Evolutionary conservation across 2,888 invertebrate species (phyloP), one percentile per base, ranked within the genome.

Genomic region (Eupithecia pulchellata): DNA sequence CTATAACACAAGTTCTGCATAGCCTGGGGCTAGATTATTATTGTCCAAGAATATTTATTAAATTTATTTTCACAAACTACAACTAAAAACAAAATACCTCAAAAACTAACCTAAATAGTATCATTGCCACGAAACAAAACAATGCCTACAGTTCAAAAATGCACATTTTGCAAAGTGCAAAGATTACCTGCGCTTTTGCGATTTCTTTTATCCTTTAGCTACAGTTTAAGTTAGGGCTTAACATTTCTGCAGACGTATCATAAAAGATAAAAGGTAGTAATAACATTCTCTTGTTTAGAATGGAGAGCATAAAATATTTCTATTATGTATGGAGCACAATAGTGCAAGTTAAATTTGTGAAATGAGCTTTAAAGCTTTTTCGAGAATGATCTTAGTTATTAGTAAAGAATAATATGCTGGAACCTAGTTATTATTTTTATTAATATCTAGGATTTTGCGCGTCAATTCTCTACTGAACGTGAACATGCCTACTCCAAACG

Each of bases 231-330:
- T 32, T 14, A 47, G 30, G 61, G 36, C 27, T 69, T 47, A 52
- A 27, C 13, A 55, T 64, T 55, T 39, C 47, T 64, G 30, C 30
- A 39, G 57, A 42, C 39, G 55, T 39, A 42, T 42, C 39, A 42
- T 68, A 68, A 68, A 68, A 64, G 64, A 58, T 66, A 68, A 64
- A 68, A 57, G 68, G 55, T 17, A 47, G 47, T 47, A 57, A 57
- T 57, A 29, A 13, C 55, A 29, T 6, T 25, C n/a, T n/a, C n/a
- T 64, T 58, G 58, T 64, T 68, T 27, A 20, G 55, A 57, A 57
- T 27, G 27, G 55, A 55, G 17, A 17, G 52, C 47, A 29, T 57
- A 57, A 14, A 42, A 57, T 4, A 29, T 57, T 57, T 57, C 14
- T 29, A 5, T 29, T 27, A 55, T 27, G 55, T 17, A 57, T 29